Percentiles rank a stretch among this genome's conserved stretches.
These are phyloP conservation scores for Alitta virens DNA, from an alignment of 2,888 invertebrate genomes.

Conservation along the genomic window DNA sequence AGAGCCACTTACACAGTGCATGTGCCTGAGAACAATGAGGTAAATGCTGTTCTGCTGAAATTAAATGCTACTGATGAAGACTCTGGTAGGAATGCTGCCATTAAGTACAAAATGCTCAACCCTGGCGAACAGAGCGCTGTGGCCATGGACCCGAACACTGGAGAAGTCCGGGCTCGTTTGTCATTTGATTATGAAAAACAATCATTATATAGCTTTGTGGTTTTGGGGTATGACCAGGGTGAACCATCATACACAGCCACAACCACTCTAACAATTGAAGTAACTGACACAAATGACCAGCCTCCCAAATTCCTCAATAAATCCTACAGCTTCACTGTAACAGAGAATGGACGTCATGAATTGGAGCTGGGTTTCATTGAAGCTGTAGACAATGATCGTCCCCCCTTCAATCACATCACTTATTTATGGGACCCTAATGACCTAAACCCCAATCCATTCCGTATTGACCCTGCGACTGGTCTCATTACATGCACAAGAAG, in stretches of 20 bases:
- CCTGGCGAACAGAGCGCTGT: conserved; percentile 2
- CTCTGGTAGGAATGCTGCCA: conserved; percentile 38
- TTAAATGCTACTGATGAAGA: conserved; percentile 28
- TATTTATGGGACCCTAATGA: conserved; percentile 1
- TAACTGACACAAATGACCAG: conserved; percentile 29
- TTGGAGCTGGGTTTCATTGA: conserved; percentile 9
- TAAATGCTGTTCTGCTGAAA: neutral
- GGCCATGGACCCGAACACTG: conserved; percentile 18
- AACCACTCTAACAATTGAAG: conserved; percentile 17
- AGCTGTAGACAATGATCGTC: conserved; percentile 9
- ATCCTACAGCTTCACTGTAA: conserved; percentile 4
- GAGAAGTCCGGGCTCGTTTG: conserved; percentile 11
- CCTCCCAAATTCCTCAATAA: conserved; percentile 21
- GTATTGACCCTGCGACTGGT: conserved; percentile 18
- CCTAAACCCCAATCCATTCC: conserved; percentile 4
- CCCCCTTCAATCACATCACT: conserved; percentile 7
- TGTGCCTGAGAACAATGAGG: conserved; percentile 12
- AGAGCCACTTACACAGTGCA: neutral
- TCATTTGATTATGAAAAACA: conserved; percentile 21
- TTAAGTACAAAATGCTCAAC: conserved; percentile 26
- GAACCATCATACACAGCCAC: conserved; percentile 15
- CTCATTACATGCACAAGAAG: conserved; percentile 13
- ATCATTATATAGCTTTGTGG: conserved; percentile 17
- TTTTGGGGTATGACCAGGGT: conserved; percentile 25
- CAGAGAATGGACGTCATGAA: conserved; percentile 8